Evolutionary conservation across 2,888 invertebrate species (phyloP).

Genomic region (Dolichopus griseipennis): DNA sequence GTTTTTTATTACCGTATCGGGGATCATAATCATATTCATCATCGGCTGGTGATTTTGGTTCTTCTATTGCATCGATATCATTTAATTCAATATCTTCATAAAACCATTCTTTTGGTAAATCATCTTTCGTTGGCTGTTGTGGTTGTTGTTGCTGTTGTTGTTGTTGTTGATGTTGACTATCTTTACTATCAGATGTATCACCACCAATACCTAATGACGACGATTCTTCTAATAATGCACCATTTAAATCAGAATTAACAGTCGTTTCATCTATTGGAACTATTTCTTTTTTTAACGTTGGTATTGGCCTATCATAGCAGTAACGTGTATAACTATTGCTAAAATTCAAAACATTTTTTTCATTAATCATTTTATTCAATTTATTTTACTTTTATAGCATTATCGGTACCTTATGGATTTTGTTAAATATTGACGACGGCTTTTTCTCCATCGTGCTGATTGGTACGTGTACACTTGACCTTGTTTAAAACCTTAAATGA

Average conservation of each 20-base stretch:
- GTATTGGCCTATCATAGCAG: slow-evolving; percentile 36
- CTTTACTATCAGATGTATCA: slow-evolving; percentile 61
- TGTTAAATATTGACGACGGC: slow-evolving; percentile 71
- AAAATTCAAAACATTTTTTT: neutral
- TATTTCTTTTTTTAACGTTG: slow-evolving; percentile 38
- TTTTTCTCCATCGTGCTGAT: slow-evolving; percentile 81
- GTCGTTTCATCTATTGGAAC: slow-evolving; percentile 19
- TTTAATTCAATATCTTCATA: slow-evolving; percentile 83
- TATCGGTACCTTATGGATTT: slow-evolving; percentile 41
- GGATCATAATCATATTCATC: slow-evolving; percentile 86
- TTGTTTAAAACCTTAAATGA: slow-evolving; percentile 52
- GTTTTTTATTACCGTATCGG: slow-evolving; percentile 42
- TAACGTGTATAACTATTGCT: slow-evolving; percentile 13
- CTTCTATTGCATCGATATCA: slow-evolving; percentile 85
- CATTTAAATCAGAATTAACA: slow-evolving; percentile 37
- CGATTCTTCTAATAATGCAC: slow-evolving; percentile 40
- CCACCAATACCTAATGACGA: slow-evolving; percentile 41
- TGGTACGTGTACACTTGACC: slow-evolving; percentile 94
- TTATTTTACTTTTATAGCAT: neutral
- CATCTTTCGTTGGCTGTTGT: slow-evolving; percentile 60
- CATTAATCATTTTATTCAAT: neutral
- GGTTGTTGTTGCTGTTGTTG: slow-evolving; percentile 51
- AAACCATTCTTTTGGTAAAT: slow-evolving; percentile 75
- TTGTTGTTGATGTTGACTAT: slow-evolving; percentile 51
- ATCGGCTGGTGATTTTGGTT: slow-evolving; percentile 82